Evolutionary conservation across 2,888 invertebrate genomes (phyloP).

Genomic region (Drosophila monieri): DNA sequence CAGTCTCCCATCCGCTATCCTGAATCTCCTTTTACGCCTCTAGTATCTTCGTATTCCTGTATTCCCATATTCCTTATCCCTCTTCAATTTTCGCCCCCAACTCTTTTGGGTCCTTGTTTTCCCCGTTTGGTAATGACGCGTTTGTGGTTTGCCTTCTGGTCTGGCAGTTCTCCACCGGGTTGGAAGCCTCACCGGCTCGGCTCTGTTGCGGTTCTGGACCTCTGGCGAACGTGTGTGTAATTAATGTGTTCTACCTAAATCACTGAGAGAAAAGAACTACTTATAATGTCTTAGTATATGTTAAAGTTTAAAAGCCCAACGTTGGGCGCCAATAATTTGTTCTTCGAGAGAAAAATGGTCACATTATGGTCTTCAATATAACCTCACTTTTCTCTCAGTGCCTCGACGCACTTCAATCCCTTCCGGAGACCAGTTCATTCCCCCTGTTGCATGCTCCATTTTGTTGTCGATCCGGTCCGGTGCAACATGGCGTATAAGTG

Average conservation of each 20-base stretch:
- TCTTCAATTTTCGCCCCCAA: constrained; percentile 5
- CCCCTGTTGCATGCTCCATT: constrained; percentile 47
- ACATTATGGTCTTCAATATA: not conserved
- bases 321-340: no score
- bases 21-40: not conserved
- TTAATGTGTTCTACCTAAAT: constrained; percentile 58
- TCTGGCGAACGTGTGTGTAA: constrained; percentile 57
- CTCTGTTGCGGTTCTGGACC: constrained; percentile 12
- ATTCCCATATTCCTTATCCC: not conserved
- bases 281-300: no score
- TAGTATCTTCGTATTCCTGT: not conserved
- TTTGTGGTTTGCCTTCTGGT: constrained; percentile 43
- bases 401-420: constrained; percentile 18
- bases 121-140: constrained; percentile 46
- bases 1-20: constrained; percentile 3
- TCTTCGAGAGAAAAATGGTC: no score
- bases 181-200: constrained; percentile 4
- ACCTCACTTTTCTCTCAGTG: constrained; percentile 10
- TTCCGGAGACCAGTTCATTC: constrained; percentile 11
- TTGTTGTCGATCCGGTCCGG: constrained; percentile 36
- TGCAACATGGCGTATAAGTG: constrained; percentile 76
- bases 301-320: no score
- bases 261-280: constrained; percentile 20
- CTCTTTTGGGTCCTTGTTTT: constrained; percentile 12
- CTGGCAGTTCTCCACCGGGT: constrained; percentile 11